Evolutionary conservation across 2,797 vertebrate genomes (phyloP), one percentile per base, ranked within the genome.

Genomic region (Mallotus villosus): DNA sequence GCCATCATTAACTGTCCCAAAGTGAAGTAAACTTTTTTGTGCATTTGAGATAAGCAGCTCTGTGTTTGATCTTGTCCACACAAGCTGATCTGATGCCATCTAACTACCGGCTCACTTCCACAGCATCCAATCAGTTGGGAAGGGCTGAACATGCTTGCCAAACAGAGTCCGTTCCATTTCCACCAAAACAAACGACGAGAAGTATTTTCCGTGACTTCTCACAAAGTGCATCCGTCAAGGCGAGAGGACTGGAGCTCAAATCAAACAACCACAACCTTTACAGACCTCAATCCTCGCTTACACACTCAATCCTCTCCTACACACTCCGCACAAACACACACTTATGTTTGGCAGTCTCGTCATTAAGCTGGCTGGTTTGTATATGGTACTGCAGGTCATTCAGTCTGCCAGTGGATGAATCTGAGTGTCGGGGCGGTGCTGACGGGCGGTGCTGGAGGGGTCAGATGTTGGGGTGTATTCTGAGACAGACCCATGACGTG

Each of bases 191-290:
- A 61, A 68, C 37, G 64, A 74, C 69, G 46, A 73, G 72, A 81
- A 51, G 49, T 17, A 71, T 57, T 60, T 32, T 72, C 37, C 78
- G 76, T 77, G 70, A 67, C 76, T 76, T 66, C 70, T 67, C 72
- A 53, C 59, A 73, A 46, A 58, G 9, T 4, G 19, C 19, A 57
- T n/a, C 17, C 21, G 53, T 57, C 19, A 22, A 7, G 55, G n/a
- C n/a, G 21, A 58, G 6, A n/a, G n/a, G n/a, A 7, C n/a, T n/a
- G n/a, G 53, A 55, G n/a, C 5, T 4, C 17, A 7, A 55, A 55
- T 55, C 53, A 41, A 41, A 41, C 53, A n/a, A 1, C 19, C 4
- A 1, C 0, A 16, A 53, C 53, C 19, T 19, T 55, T 17, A 17
- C n/a, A 55, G 16, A 55, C 7, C 37, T 12, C 2, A 11, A 41